Conservation (phyloP, 1,140 invertebrate genomes). For the Drosophila pandora region DNA sequence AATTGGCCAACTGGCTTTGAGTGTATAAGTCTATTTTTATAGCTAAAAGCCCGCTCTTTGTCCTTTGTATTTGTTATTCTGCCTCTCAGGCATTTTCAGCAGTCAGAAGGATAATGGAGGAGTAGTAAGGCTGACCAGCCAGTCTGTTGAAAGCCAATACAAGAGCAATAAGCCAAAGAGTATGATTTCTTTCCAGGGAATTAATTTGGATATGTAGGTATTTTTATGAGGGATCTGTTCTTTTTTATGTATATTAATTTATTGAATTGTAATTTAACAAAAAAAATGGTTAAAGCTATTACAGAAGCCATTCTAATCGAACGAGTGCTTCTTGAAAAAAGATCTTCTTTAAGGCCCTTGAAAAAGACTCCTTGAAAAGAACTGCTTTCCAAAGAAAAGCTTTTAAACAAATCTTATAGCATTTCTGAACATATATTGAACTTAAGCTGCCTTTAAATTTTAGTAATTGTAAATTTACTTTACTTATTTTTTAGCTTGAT, state of each 20-base stretch:
- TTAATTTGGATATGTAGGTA: no score
- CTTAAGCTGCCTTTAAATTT: not conserved
- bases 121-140: not conserved
- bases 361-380: no score
- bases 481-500: slow-evolving; percentile 11
- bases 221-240: not conserved
- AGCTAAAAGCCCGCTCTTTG: slow-evolving; percentile 48
- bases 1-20: slow-evolving; percentile 42
- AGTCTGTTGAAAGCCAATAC: slow-evolving; percentile 6
- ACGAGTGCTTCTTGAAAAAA: no score
- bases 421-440: not conserved
- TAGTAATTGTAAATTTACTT: not conserved
- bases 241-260: no score
- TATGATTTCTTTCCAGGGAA: not conserved
- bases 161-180: not conserved
- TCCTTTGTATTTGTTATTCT: slow-evolving; percentile 16
- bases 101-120: not conserved
- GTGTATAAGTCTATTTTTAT: slow-evolving; percentile 56
- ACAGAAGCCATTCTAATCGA: no score
- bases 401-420: not conserved
- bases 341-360: no score
- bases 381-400: no score
- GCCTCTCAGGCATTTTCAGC: slow-evolving; percentile 32
- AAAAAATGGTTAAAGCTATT: no score
- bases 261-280: no score